Evolutionary conservation across 2,113 vertebrate genomes (phyloP).

Genomic region (Centropus unirufus): DNA sequence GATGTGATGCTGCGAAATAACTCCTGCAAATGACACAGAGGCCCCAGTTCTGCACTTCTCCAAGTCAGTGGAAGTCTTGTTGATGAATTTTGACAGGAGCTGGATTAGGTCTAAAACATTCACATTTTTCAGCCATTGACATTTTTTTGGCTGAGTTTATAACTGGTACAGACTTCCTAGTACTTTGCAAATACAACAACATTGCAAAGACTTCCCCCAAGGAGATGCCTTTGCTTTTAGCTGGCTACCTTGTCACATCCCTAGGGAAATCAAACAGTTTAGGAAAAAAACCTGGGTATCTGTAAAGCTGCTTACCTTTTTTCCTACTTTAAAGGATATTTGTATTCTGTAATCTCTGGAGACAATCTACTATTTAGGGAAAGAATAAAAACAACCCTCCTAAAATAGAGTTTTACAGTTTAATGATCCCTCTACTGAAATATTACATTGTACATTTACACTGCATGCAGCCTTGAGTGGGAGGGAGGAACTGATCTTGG

Average conservation of each 20-base stretch:
- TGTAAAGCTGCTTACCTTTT: constrained; percentile 5
- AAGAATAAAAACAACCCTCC: constrained; percentile 24
- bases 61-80: neutral
- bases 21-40: neutral
- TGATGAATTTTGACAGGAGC: neutral
- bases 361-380: constrained; percentile 5
- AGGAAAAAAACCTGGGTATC: neutral
- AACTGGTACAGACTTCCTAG: neutral
- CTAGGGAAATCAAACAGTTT: neutral
- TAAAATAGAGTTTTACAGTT: constrained; percentile 9
- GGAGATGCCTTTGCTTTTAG: neutral
- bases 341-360: constrained; percentile 16
- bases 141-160: neutral
- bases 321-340: neutral
- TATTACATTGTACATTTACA: neutral
- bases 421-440: constrained; percentile 8
- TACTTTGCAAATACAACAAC: neutral
- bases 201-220: neutral
- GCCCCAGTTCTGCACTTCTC: neutral
- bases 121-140: neutral
- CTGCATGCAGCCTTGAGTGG: neutral
- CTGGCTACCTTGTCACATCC: neutral
- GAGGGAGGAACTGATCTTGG: neutral
- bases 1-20: neutral
- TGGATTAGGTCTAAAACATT: neutral